Percentiles rank a stretch among this genome's conserved stretches.
Evolutionary conservation across 1,140 invertebrate genomes (phyloP).

Genomic region (Rhynchophorus ferrugineus): DNA sequence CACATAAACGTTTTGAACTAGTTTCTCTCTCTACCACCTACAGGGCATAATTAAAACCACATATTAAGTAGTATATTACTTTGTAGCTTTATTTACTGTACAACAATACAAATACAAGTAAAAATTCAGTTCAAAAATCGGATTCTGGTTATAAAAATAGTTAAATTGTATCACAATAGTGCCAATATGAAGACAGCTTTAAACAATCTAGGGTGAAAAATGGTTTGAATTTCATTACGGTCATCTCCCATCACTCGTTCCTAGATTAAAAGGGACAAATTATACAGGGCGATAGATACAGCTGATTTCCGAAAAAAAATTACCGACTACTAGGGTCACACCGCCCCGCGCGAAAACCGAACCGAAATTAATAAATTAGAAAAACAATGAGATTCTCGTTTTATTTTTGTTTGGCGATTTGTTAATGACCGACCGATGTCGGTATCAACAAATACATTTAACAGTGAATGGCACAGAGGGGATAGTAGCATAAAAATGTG

Average conservation of each 20-base stretch:
- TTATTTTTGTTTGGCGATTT: constrained; percentile 10
- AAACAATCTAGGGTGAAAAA: background rate
- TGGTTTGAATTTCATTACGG: background rate
- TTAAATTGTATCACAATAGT: constrained; percentile 23
- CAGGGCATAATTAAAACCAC: background rate
- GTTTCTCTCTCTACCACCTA: too few relatives aligned
- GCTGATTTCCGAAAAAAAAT: background rate
- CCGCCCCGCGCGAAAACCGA: background rate
- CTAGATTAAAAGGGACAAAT: too few relatives aligned
- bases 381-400: constrained; percentile 17
- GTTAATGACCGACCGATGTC: constrained; percentile 5
- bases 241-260: background rate
- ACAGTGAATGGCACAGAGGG: constrained; percentile 30
- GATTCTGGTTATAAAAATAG: constrained; percentile 3
- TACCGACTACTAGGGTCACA: background rate
- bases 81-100: constrained; percentile 19
- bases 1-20: too few relatives aligned
- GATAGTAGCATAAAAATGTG: constrained; percentile 22
- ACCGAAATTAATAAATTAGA: background rate
- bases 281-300: background rate
- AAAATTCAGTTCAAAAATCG: constrained; percentile 18
- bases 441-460: constrained; percentile 13
- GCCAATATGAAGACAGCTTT: constrained; percentile 7
- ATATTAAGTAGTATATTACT: background rate
- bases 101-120: constrained; percentile 22